Conservation (phyloP, 2,797 vertebrate genomes). For the Oreochromis mossambicus region DNA sequence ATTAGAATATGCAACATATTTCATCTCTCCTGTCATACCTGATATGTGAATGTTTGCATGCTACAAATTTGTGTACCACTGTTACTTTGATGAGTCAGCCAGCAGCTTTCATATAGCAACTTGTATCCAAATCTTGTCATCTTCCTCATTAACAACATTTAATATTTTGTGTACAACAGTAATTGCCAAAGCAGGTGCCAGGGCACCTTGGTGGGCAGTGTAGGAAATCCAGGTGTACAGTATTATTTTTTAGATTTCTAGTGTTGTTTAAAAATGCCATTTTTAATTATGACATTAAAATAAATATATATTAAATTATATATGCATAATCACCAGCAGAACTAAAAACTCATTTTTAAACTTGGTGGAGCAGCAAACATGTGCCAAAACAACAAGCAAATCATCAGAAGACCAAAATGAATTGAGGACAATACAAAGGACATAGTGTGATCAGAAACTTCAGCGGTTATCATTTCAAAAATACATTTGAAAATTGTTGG, state of each 20-base stretch:
- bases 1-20: background rate
- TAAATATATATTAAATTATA: background rate
- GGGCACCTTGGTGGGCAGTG: background rate
- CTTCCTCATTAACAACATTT: background rate
- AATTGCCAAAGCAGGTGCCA: background rate
- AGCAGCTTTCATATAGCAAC: background rate
- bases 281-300: background rate
- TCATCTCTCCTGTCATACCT: background rate
- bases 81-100: background rate
- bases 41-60: background rate
- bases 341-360: background rate
- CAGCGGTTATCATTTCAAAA: background rate
- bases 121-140: background rate
- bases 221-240: background rate
- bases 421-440: background rate
- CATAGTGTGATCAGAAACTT: background rate
- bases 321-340: background rate
- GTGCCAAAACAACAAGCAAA: background rate
- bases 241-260: background rate
- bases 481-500: background rate
- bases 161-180: background rate
- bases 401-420: background rate
- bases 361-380: fast-evolving
- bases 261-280: background rate
- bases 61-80: background rate